Percentiles rank a stretch among this genome's conserved stretches.
Conservation (phyloP, 2,888 invertebrate genomes). For the Phragmatobia fuliginosa region DNA sequence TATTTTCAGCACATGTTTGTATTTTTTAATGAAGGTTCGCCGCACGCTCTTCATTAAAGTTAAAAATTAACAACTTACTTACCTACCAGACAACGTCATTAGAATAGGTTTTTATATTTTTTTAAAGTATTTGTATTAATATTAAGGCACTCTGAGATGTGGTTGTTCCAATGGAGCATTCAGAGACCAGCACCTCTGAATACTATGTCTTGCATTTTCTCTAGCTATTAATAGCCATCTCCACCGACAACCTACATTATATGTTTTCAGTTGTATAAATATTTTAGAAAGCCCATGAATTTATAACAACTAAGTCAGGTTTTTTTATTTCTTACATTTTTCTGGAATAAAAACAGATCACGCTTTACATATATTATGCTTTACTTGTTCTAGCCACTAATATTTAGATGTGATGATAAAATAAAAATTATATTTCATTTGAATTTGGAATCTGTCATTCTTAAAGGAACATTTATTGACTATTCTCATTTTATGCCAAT, state of each 20-base stretch:
- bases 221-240: neutral
- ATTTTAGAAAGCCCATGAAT: too few relatives aligned
- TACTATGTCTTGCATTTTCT: neutral
- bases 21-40: conserved; percentile 44
- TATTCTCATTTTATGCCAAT: neutral
- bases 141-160: neutral
- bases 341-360: too few relatives aligned
- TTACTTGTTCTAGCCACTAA: too few relatives aligned
- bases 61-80: conserved; percentile 30
- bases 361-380: too few relatives aligned
- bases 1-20: conserved; percentile 31
- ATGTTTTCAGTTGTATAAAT: too few relatives aligned
- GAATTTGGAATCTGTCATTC: too few relatives aligned
- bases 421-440: too few relatives aligned
- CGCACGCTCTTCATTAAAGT: conserved; percentile 16
- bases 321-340: too few relatives aligned
- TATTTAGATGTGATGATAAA: too few relatives aligned
- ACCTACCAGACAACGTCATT: conserved; percentile 8
- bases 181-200: neutral
- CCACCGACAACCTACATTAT: neutral
- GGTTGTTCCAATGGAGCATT: neutral
- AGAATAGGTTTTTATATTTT: neutral
- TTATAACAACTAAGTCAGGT: too few relatives aligned
- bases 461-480: too few relatives aligned
- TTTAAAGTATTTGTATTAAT: neutral